These are phyloP conservation scores for Brachypterus glaber DNA, from an alignment of 2,888 invertebrate genomes.

Conservation along the genomic window DNA sequence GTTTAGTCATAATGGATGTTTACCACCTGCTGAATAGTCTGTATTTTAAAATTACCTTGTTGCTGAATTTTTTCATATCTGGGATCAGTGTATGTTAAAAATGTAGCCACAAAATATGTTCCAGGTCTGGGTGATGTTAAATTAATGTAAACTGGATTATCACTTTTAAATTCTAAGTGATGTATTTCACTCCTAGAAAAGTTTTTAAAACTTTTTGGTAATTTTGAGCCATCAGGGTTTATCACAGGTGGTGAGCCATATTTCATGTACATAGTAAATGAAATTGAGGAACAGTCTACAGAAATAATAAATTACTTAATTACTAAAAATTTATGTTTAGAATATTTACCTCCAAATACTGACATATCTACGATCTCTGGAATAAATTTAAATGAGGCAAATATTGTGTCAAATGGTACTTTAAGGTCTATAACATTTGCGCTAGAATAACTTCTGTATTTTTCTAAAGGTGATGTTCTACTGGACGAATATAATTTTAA, in stretches of 20 bases:
- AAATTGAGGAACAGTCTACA: not conserved
- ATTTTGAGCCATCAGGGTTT: slow-evolving; percentile 69
- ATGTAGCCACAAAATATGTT: slow-evolving; percentile 71
- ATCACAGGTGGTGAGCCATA: slow-evolving; percentile 76
- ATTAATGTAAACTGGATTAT: slow-evolving; percentile 51
- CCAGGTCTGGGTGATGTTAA: slow-evolving; percentile 61
- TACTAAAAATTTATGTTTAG: not conserved
- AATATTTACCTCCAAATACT: slow-evolving; percentile 26
- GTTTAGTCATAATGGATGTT: too few relatives aligned
- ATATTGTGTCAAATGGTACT: slow-evolving; percentile 33
- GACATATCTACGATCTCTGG: slow-evolving; percentile 33
- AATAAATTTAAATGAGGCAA: slow-evolving; percentile 34
- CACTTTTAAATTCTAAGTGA: slow-evolving; percentile 51
- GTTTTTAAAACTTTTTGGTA: slow-evolving; percentile 45
- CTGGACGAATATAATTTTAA: too few relatives aligned
- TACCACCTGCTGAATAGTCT: too few relatives aligned
- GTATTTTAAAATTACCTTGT: slow-evolving; percentile 48
- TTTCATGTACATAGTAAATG: slow-evolving; percentile 56
- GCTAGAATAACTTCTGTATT: slow-evolving; percentile 33
- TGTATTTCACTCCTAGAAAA: slow-evolving; percentile 42
- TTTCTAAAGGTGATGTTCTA: too few relatives aligned
- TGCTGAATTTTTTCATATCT: slow-evolving; percentile 61
- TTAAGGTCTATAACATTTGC: slow-evolving; percentile 34
- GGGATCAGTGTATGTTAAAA: slow-evolving; percentile 69
- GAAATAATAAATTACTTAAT: slow-evolving; percentile 1